Base-by-base conservation (phyloP, 1,140 invertebrate species). In the Penaeus chinensis region DNA sequence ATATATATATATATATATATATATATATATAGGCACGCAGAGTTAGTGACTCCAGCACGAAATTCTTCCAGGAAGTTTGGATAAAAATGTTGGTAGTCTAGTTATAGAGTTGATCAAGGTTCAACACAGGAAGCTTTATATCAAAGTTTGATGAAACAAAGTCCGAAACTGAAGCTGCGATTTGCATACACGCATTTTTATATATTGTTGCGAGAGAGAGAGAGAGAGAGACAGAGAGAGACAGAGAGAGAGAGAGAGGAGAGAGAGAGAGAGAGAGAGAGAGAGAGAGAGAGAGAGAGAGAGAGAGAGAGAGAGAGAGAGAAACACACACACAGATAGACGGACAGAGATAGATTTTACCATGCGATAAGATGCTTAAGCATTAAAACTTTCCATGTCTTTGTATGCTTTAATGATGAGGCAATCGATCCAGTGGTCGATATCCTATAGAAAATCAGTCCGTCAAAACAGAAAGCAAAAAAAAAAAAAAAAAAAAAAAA, bases 1-100 rank as follows among this genome's bases (percentile, higher is more conserved):
- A 32, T 71, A 71, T 71, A 71, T 71, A 32, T 71, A 71, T 71
- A 24, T 71, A 32, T 71, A 71, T 71, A 71, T 71, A 32, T 71
- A 71, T n/a, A 71, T 71, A 32, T 71, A 71, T n/a, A 71, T 71
- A 32, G 1, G 18, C 2, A 18, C 32, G 20, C 18, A 71, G 10
- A 71, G 66, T 18, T 24, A n/a, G 11, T 71, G 66, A 54, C 54
- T 54, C 54, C 54, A 11, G 54, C 54, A 54, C 54, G 54, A 54
- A 54, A 54, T 54, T 54, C 54, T 54, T 54, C 54, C 54, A 11
- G 54, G 54, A 54, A 54, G 54, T 54, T 54, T 54, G 54, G 54
- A 16, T 54, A 54, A 54, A 54, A 54, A 54, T 54, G 54, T 16
- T 8, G 54, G 54, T 54, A 54, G 54, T 54, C 54, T 54, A 16